Evolutionary conservation across 1,140 invertebrate genomes (phyloP).

Genomic region (Apis florea): DNA sequence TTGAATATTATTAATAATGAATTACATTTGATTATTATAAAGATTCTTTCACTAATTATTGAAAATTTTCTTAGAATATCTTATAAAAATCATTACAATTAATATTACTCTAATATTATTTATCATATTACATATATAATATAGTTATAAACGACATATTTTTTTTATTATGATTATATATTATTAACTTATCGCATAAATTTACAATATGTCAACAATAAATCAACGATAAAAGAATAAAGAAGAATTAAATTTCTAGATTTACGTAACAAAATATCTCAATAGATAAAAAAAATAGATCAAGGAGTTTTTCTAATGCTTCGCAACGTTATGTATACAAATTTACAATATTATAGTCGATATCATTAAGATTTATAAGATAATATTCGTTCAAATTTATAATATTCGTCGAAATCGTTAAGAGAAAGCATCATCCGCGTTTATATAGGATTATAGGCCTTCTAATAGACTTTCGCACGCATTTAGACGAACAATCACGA

Average conservation of each 20-base stretch:
- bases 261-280: too few species aligned
- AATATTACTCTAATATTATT: not conserved
- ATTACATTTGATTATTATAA: not conserved
- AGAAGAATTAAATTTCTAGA: too few species aligned
- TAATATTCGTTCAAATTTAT: not conserved
- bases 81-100: not conserved
- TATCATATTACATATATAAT: too few species aligned
- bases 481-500: not conserved
- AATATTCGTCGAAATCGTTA: constrained; percentile 40
- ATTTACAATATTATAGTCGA: too few species aligned
- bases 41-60: not conserved
- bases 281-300: not conserved
- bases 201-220: not conserved
- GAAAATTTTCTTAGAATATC: not conserved
- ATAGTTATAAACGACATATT: too few species aligned
- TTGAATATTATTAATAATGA: not conserved
- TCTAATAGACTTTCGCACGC: constrained; percentile 63
- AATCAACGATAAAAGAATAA: not conserved
- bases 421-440: constrained; percentile 63
- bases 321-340: not conserved
- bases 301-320: not conserved
- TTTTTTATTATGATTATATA: not conserved
- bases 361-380: too few species aligned
- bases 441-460: constrained; percentile 65
- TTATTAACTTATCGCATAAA: not conserved